Evolutionary conservation across 1,140 invertebrate genomes (phyloP), one percentile per base, ranked within the genome.

Genomic region (Drosophila equinoxialis): DNA sequence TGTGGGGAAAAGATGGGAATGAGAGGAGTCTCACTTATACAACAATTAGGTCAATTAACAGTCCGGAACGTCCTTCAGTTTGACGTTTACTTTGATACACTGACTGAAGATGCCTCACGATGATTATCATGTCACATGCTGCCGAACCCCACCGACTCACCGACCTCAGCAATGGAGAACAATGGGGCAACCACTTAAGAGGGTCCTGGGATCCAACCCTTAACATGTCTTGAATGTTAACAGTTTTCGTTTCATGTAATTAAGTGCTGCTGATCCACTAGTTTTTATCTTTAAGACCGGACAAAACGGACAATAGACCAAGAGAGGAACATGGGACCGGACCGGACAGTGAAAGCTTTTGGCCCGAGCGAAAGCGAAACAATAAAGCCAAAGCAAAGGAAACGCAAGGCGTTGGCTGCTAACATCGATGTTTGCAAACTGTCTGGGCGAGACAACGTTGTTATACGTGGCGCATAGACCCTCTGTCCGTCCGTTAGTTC

Each of bases 171-270:
- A 13, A 13, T 11, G 3, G 59, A 63, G 70, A 30, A 77, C 74
- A 77, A 77, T 67, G 41, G 71, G 54, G 2, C 2, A 64, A 71
- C 57, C 74, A 76, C 77, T 79, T 79, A 72, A 41, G 58, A 48
- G 13, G 37, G 37, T 39, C 37, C 37, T 39, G 37, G 37, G 37
- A 39, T 59, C 39, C 14, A 17, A 48, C 39, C 33, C 26, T 10
- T 37, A 8, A 6, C 14, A 11, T 39, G 37, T 39, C 37, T 39
- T 39, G 74, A 79, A 87, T 80, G 83, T 87, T 87, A 87, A 87
- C 82, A 86, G 78, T 86, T 86, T 87, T 87, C 83, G 77, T 87
- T 87, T 87, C 83, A 87, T 87, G 83, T 87, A 87, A 87, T 87
- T 87, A 87, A 87, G 83, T 87, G 83, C 77, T 79, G 79, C 83